These are phyloP conservation scores for Geotria australis DNA, from an alignment of 2,797 vertebrate species.

Conservation along the genomic window DNA sequence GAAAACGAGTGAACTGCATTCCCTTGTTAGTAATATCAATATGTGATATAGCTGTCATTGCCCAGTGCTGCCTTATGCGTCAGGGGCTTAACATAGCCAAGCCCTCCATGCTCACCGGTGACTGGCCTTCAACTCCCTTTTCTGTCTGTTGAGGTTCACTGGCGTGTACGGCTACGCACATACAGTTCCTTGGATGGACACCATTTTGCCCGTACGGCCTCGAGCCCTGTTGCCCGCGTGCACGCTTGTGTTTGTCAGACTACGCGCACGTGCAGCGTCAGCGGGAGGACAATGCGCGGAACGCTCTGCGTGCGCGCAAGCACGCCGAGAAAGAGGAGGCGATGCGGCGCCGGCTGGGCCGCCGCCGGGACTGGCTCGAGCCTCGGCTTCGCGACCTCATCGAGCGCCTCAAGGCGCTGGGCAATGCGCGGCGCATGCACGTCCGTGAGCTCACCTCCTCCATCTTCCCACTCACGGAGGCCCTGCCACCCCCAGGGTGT, in stretches of 20 bases:
- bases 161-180: no score
- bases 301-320: slow-evolving; percentile 47
- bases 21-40: no score
- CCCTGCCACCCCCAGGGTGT: slow-evolving; percentile 51
- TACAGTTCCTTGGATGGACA: no score
- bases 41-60: no score
- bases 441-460: slow-evolving; percentile 50
- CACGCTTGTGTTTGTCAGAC: not conserved
- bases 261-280: slow-evolving; percentile 36
- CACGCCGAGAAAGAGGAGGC: slow-evolving; percentile 47
- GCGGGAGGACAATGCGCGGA: slow-evolving; percentile 73
- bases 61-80: no score
- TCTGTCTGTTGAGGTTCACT: no score
- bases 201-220: no score
- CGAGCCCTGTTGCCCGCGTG: no score
- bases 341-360: slow-evolving; percentile 24
- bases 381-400: not conserved
- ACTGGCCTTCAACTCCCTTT: no score
- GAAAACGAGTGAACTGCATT: no score
- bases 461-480: slow-evolving; percentile 65
- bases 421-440: slow-evolving; percentile 21
- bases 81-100: no score
- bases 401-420: not conserved
- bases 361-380: slow-evolving; percentile 27
- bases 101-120: no score